Conservation (phyloP, 92 coral and sea anemone genomes). For the Palythoa caribaeorum region DNA sequence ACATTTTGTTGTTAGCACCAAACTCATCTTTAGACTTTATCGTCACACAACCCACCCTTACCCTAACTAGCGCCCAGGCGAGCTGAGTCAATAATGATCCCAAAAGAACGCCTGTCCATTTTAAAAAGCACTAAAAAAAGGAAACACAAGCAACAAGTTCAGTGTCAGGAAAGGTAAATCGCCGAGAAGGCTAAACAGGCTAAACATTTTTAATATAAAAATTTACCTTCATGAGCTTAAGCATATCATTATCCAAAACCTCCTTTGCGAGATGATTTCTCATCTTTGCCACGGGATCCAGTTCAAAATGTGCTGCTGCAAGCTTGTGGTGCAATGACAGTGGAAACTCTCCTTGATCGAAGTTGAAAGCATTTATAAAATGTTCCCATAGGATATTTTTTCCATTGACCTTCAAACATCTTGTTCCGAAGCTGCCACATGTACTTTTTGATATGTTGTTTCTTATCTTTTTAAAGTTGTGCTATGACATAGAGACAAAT, state of each 20-base stretch:
- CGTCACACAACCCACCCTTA: too few species aligned
- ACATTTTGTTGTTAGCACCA: background rate
- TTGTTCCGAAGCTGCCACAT: background rate
- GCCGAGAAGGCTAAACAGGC: too few species aligned
- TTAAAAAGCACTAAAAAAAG: too few species aligned
- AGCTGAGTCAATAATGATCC: too few species aligned
- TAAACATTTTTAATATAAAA: too few species aligned
- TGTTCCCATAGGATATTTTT: slow-evolving; percentile 45
- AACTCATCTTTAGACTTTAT: too few species aligned
- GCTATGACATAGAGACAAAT: background rate
- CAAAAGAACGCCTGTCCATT: too few species aligned
- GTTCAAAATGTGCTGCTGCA: slow-evolving; percentile 63
- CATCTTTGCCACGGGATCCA: slow-evolving; percentile 67
- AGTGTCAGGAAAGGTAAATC: too few species aligned
- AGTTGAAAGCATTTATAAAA: slow-evolving; percentile 56
- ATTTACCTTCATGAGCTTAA: slow-evolving; percentile 60
- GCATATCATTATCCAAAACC: slow-evolving; percentile 59
- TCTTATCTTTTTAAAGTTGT: slow-evolving; percentile 13
- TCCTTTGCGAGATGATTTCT: slow-evolving; percentile 71
- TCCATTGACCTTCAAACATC: slow-evolving; percentile 36
- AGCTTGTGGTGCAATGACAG: slow-evolving; percentile 61
- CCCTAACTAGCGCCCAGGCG: too few species aligned
- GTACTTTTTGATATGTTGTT: background rate
- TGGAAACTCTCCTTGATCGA: slow-evolving; percentile 64
- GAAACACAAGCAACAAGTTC: too few species aligned